Evolutionary conservation across 2,113 vertebrate species (phyloP).

Genomic region (Sula dactylatra): DNA sequence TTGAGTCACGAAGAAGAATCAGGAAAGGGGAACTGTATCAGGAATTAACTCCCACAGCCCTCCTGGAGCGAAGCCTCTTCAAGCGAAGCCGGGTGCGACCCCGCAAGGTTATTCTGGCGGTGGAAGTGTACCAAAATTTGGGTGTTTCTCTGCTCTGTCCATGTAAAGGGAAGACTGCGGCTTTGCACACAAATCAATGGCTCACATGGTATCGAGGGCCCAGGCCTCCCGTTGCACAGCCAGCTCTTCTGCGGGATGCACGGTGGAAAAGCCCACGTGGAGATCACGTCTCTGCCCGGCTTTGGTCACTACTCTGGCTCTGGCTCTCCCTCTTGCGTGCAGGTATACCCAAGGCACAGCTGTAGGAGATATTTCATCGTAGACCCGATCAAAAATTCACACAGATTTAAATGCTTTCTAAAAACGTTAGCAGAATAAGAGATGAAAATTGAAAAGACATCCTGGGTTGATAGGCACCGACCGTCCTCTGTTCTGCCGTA

Average conservation of each 20-base stretch:
- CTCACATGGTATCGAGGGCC: rapidly evolving
- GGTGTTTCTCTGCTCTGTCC: not conserved
- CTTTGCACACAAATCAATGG: not conserved
- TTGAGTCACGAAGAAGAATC: not conserved
- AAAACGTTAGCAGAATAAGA: not conserved
- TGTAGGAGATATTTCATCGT: not conserved
- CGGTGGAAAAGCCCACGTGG: rapidly evolving
- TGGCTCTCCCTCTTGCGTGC: not conserved
- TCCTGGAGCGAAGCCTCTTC: not conserved
- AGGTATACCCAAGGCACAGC: not conserved
- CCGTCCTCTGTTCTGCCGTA: not conserved
- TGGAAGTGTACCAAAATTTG: not conserved
- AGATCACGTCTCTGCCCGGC: not conserved
- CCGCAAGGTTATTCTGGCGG: not conserved
- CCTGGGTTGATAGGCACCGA: not conserved
- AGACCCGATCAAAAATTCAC: not conserved
- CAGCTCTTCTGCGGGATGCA: rapidly evolving
- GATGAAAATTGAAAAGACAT: not conserved
- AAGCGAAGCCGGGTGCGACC: not conserved
- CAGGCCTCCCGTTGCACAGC: rapidly evolving
- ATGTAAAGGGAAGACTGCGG: not conserved
- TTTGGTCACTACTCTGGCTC: not conserved
- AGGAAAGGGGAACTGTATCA: not conserved
- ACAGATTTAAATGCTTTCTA: not conserved
- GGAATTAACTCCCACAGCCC: not conserved